Base-by-base conservation (phyloP, 2,797 vertebrate genomes). In the Muraenolepis orangiensis region DNA sequence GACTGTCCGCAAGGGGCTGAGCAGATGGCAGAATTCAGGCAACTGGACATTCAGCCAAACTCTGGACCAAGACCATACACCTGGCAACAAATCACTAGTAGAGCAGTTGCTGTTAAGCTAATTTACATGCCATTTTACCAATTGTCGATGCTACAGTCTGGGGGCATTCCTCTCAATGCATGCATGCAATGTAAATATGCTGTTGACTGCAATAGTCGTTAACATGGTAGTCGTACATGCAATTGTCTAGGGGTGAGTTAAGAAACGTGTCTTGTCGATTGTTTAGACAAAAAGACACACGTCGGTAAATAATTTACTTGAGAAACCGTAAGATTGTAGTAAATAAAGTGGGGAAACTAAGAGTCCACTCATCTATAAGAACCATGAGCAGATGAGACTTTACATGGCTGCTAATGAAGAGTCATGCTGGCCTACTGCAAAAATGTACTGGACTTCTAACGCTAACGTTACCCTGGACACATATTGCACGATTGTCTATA, bases 41-140 rank as follows among this genome's bases (percentile, higher is more conserved):
- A 71, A 71, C 26, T 42, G 1, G 61, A 57, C 72, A 38, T 75
- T 72, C 69, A 80, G 31, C 71, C 40, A 51, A 42, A 51, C 16
- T 51, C 38, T 42, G 13, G 68, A 42, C 42, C 42, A 71, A 66
- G 69, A 61, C 46, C 51, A 36, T 66, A 66, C 71, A 74, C 34
- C 72, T 70, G 69, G 31, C 34, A 57, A 66, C 31, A 51, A 38
- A 75, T 75, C 23, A 57, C 73, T 74, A 69, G 68, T 29, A 74
- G 73, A 74, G 67, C 40, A 69, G 34, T 61, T 74, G 72, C 72
- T 42, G 66, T 74, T 68, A 74, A 66, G 36, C 72, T 74, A 46
- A 29, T 36, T 74, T 29, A 46, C 16, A 73, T 73, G 61, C 61
- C 57, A 66, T 38, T n/a, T 66, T 31, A 29, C 40, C 2, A 66